Evolutionary conservation across 1,140 invertebrate species (phyloP), one percentile per base, ranked within the genome.

Genomic region (Delia radicum): DNA sequence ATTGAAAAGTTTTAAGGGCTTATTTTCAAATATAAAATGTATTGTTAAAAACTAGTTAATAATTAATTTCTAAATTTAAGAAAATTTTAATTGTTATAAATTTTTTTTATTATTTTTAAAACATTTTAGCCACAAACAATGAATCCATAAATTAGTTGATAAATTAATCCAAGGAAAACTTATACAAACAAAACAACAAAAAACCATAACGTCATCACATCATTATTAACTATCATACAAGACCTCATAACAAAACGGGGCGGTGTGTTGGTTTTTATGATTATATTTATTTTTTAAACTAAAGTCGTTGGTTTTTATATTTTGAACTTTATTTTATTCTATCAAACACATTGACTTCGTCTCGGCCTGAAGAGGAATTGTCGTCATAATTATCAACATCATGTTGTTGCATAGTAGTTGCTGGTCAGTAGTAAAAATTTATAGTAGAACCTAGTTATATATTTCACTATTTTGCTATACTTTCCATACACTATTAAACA

Each of bases 391-490:
- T 31, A 69, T 69, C 29, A 21, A 21, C 29, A 69, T 33, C 65
- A 69, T 69, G 65, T 69, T 69, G 65, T 69, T 69, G 65, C 29
- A 18, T 69, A 69, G 65, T 21, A 69, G 31, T 31, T 21, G 65
- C 65, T 33, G 65, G 65, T 69, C 65, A 69, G 65, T 69, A 69
- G 62, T 63, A 15, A 24, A 27, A 63, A 27, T 63, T 67, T 31
- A 4, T 21, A 69, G 27, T 15, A 21, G 24, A 55, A 55, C 5
- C 48, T 55, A 24, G 7, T 21, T 42, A 42, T 42, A 13, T 42
- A 5, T 15, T 42, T 15, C 37, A 15, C n/a, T 33, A 33, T 33
- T 5, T 33, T 33, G 31, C 10, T 5, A 1, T 42, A 42, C n/a
- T 55, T 37, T 37, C 13, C 33, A 37, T 10, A 37, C 33, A 55